These are phyloP conservation scores for Sialis lutaria DNA, from an alignment of 2,888 invertebrate genomes.

Conservation along the genomic window DNA sequence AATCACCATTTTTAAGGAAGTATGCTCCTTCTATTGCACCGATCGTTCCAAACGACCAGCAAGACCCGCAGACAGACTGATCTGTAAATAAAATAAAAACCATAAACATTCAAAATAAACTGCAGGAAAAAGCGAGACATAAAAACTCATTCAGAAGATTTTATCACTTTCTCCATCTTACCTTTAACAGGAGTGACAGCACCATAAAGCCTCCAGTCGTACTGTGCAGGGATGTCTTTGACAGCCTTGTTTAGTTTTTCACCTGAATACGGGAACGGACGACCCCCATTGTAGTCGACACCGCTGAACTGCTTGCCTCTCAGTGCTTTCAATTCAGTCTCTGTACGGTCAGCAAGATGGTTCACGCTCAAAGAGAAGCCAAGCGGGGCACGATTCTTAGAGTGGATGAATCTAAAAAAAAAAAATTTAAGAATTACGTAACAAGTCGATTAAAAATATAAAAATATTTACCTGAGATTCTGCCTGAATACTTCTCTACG, in stretches of 20 bases:
- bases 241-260: slow-evolving; percentile 25
- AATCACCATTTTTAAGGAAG: slow-evolving; percentile 63
- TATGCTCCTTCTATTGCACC: slow-evolving; percentile 86
- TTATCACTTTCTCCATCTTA: slow-evolving; percentile 16
- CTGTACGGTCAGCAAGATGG: slow-evolving; percentile 71
- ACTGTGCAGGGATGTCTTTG: slow-evolving; percentile 42
- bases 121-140: too few relatives aligned
- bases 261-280: slow-evolving; percentile 55
- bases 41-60: slow-evolving; percentile 92
- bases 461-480: slow-evolving; percentile 46
- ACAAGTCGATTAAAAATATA: neutral
- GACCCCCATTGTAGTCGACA: slow-evolving; percentile 53
- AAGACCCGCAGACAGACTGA: slow-evolving; percentile 94
- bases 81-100: slow-evolving; percentile 33
- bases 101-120: neutral
- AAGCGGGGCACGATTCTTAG: slow-evolving; percentile 57
- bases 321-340: slow-evolving; percentile 56
- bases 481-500: slow-evolving; percentile 71
- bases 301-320: slow-evolving; percentile 48
- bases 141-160: neutral
- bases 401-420: slow-evolving; percentile 50
- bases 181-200: slow-evolving; percentile 91
- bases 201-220: slow-evolving; percentile 84
- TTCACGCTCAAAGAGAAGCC: slow-evolving; percentile 66
- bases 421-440: neutral